These are phyloP conservation scores for Ceratothoa steindachneri DNA, from an alignment of 2,888 invertebrate species.

Conservation along the genomic window DNA sequence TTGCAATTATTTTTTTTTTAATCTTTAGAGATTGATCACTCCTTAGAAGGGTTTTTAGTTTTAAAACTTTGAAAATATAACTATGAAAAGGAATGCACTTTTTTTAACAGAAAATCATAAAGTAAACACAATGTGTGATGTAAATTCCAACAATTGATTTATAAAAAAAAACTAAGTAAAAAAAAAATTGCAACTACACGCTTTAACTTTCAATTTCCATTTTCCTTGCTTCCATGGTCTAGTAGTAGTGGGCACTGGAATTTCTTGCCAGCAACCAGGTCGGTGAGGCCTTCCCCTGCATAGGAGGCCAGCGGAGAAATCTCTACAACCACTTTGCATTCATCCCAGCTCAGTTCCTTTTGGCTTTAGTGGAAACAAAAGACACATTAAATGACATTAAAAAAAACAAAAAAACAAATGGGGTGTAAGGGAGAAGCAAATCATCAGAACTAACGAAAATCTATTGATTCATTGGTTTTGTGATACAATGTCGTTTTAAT, in stretches of 20 bases:
- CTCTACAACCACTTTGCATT: constrained; percentile 63
- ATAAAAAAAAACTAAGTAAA: not conserved
- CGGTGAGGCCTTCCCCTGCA: constrained; percentile 76
- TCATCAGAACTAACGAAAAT: too few relatives aligned
- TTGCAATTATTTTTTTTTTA: too few relatives aligned
- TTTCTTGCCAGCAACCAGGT: constrained; percentile 63
- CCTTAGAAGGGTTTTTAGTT: too few relatives aligned
- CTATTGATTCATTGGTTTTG: too few relatives aligned
- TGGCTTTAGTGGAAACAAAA: constrained; percentile 53
- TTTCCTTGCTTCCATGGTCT: constrained; percentile 5
- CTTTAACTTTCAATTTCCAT: not conserved
- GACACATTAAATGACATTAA: constrained; percentile 4
- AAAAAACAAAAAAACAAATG: constrained; percentile 41
- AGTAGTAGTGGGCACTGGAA: constrained; percentile 66
- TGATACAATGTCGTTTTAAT: too few relatives aligned
- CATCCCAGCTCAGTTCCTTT: constrained; percentile 53
- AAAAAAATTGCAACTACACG: not conserved
- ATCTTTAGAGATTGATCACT: too few relatives aligned
- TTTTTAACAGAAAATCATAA: not conserved
- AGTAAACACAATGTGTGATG: not conserved
- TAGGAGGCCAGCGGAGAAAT: constrained; percentile 88
- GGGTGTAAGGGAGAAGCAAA: too few relatives aligned
- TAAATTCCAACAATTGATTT: not conserved
- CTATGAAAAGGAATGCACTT: too few relatives aligned
- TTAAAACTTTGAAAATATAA: too few relatives aligned